phyloP scores from a whole-genome alignment of 2,797 vertebrate genomes.

The Danio kyathit region DNA sequence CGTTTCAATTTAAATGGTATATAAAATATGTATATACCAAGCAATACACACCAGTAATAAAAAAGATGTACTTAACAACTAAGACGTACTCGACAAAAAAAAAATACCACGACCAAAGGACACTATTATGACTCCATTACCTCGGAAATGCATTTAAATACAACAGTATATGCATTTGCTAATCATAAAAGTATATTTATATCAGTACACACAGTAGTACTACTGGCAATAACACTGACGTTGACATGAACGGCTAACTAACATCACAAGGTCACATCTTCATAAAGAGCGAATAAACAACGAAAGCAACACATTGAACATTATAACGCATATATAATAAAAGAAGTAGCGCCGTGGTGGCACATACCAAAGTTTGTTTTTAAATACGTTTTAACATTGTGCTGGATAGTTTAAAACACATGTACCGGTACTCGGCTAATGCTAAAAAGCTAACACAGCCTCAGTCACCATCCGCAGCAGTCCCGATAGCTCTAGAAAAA shows the following conservation, averaged over 20 bases:
- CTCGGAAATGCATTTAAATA: no score
- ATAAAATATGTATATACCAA: no score
- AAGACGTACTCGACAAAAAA: no score
- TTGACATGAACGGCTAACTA: neutral
- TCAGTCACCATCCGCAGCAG: neutral
- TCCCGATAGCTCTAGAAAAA: neutral
- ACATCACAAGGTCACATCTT: conserved; percentile 27
- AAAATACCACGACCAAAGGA: no score
- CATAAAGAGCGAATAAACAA: neutral
- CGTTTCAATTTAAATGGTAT: no score
- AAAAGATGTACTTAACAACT: no score
- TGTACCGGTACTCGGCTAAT: neutral
- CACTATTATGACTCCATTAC: no score
- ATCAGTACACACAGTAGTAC: neutral
- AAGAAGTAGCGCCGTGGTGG: neutral
- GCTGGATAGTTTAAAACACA: neutral
- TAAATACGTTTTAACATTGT: neutral
- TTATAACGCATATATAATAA: neutral
- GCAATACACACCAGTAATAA: no score
- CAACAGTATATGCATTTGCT: neutral
- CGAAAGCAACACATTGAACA: neutral
- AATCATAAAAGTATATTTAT: neutral
- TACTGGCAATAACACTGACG: neutral
- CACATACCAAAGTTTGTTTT: no score
- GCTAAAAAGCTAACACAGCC: conserved; percentile 1